Evolutionary conservation across 2,888 invertebrate species (phyloP).

Genomic region (Lepeophtheirus nordmannii): DNA sequence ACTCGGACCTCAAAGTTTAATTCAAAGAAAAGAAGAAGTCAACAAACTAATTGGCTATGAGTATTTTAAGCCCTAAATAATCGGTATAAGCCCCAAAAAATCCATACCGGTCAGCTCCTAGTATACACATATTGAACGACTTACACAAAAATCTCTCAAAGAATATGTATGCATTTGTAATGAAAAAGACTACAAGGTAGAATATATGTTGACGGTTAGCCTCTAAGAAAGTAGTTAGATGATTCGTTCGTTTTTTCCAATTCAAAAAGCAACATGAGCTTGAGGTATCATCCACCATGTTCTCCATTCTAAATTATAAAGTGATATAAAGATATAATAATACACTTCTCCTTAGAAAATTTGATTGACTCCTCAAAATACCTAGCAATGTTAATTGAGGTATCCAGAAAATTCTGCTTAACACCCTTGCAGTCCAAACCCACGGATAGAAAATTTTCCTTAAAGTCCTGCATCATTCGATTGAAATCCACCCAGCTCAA

Average conservation of each 20-base stretch:
- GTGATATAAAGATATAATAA: neutral
- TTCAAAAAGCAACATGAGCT: neutral
- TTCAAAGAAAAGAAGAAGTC: too few species aligned
- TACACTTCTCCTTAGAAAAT: neutral
- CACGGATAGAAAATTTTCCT: slow-evolving; percentile 82
- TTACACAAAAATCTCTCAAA: slow-evolving; percentile 81
- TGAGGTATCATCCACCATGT: neutral
- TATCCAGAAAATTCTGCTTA: slow-evolving; percentile 81
- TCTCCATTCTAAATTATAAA: slow-evolving; percentile 1
- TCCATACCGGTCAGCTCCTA: too few species aligned
- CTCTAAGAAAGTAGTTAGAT: slow-evolving; percentile 72
- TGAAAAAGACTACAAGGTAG: slow-evolving; percentile 80
- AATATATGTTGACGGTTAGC: slow-evolving; percentile 90
- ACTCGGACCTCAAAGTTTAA: too few species aligned
- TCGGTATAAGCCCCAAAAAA: too few species aligned
- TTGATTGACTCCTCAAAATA: neutral
- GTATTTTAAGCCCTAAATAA: too few species aligned
- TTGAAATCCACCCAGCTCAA: slow-evolving; percentile 75
- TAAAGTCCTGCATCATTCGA: slow-evolving; percentile 87
- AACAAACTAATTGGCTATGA: too few species aligned
- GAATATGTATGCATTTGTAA: slow-evolving; percentile 72
- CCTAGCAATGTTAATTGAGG: slow-evolving; percentile 72
- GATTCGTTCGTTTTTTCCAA: slow-evolving; percentile 58
- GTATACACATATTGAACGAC: slow-evolving; percentile 34
- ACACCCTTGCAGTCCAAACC: slow-evolving; percentile 85